These are phyloP conservation scores for Bugula neritina DNA, from an alignment of 2,888 invertebrate genomes.

Conservation along the genomic window DNA sequence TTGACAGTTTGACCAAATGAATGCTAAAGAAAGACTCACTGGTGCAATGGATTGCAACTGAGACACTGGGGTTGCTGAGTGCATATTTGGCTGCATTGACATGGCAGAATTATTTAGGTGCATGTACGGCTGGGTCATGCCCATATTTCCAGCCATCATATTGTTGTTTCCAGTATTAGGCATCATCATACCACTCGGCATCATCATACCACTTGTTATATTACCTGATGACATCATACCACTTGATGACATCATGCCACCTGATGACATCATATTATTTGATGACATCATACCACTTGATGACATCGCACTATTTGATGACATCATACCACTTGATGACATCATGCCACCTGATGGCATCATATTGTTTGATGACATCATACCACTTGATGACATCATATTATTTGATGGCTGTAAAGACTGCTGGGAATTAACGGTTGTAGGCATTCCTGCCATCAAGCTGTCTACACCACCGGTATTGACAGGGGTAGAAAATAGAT, in stretches of 20 bases:
- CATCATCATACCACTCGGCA: too few relatives aligned
- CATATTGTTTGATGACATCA: too few relatives aligned
- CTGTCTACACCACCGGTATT: background rate
- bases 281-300: too few relatives aligned
- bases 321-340: too few relatives aligned
- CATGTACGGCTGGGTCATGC: background rate
- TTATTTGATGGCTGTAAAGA: background rate
- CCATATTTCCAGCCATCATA: background rate
- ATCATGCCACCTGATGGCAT: too few relatives aligned
- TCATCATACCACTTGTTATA: too few relatives aligned
- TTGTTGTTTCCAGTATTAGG: background rate
- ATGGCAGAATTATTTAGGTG: background rate
- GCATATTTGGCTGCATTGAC: background rate
- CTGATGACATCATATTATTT: too few relatives aligned
- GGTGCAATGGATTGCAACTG: background rate
- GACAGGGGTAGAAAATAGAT: background rate
- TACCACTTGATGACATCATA: too few relatives aligned
- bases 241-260: too few relatives aligned
- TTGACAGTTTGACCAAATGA: background rate
- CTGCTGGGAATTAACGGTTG: background rate
- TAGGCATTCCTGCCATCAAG: background rate
- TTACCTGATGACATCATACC: too few relatives aligned
- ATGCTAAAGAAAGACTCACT: background rate
- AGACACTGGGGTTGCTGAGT: too few relatives aligned
- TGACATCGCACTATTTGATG: too few relatives aligned